A percentile compares a stretch with the other conserved stretches of the same genome.
These are phyloP conservation scores for Patagioenas fasciata DNA, from an alignment of 2,113 vertebrate species.

Conservation along the genomic window DNA sequence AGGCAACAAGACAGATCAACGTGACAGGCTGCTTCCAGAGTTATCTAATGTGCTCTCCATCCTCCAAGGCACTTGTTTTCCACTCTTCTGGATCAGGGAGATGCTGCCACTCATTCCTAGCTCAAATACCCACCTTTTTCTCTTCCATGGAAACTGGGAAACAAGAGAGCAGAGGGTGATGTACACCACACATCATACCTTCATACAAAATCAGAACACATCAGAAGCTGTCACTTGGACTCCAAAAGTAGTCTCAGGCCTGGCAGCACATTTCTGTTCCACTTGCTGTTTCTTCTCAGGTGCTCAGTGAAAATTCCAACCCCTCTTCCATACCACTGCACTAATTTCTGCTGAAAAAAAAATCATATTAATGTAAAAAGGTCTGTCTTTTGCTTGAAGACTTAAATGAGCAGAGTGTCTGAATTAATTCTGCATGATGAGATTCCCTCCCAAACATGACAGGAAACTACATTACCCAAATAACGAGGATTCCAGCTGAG, in stretches of 20 bases:
- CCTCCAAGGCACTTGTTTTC: not conserved
- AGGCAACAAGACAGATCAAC: not conserved
- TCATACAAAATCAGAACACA: not conserved
- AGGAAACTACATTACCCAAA: constrained; percentile 17
- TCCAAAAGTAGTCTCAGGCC: not conserved
- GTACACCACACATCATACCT: not conserved
- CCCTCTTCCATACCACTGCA: not conserved
- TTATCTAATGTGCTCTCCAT: not conserved
- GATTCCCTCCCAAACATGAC: constrained; percentile 33
- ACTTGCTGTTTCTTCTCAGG: not conserved
- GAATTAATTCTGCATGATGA: constrained; percentile 33
- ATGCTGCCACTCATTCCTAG: not conserved
- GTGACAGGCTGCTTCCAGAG: not conserved
- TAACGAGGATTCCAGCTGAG: constrained; percentile 43
- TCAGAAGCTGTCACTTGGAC: not conserved
- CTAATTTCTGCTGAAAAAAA: not conserved
- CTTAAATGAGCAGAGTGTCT: not conserved
- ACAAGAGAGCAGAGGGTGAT: not conserved
- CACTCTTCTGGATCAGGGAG: not conserved
- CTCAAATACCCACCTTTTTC: not conserved
- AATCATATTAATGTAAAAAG: not conserved
- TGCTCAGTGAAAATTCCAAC: not conserved
- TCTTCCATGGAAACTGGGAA: not conserved
- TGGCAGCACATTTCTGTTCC: not conserved
- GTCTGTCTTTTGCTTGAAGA: not conserved